These are phyloP conservation scores for Xiphias gladius DNA, from an alignment of 2,113 vertebrate species.

Conservation along the genomic window DNA sequence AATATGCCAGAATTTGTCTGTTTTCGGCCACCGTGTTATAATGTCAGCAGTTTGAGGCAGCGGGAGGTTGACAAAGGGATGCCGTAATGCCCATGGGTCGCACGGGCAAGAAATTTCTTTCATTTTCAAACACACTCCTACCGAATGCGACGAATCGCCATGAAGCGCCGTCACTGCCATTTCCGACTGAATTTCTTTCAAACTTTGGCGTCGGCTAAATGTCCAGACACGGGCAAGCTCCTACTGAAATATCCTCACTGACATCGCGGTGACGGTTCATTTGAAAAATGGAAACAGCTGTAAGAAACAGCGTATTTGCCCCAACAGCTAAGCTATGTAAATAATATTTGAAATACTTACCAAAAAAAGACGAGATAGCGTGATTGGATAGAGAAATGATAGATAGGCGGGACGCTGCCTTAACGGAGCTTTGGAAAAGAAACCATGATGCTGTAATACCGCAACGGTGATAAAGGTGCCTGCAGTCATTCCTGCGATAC, in stretches of 20 bases:
- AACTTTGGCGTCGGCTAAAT: not conserved
- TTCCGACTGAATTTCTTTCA: not conserved
- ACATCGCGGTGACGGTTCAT: slow-evolving; percentile 15
- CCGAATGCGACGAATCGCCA: not conserved
- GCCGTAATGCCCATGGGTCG: no score
- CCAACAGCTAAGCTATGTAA: not conserved
- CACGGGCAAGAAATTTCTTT: not conserved
- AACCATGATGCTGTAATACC: not conserved
- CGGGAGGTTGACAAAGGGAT: no score
- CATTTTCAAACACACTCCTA: not conserved
- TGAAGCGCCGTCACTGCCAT: not conserved
- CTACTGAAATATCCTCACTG: slow-evolving; percentile 1
- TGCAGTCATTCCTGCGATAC: not conserved
- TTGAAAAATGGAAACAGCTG: slow-evolving; percentile 33
- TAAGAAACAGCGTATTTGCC: not conserved
- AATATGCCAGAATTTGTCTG: slow-evolving; percentile 3
- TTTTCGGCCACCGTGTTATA: not conserved
- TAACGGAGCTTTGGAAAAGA: not conserved
- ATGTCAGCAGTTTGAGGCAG: not conserved
- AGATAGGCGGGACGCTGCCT: slow-evolving; percentile 60
- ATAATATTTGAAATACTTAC: slow-evolving; percentile 44
- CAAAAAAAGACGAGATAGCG: slow-evolving; percentile 23
- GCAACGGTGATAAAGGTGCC: not conserved
- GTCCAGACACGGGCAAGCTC: not conserved
- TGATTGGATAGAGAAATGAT: slow-evolving; percentile 52